These are phyloP conservation scores for Cyanistes caeruleus DNA, from an alignment of 2,113 vertebrate species.

Conservation along the genomic window DNA sequence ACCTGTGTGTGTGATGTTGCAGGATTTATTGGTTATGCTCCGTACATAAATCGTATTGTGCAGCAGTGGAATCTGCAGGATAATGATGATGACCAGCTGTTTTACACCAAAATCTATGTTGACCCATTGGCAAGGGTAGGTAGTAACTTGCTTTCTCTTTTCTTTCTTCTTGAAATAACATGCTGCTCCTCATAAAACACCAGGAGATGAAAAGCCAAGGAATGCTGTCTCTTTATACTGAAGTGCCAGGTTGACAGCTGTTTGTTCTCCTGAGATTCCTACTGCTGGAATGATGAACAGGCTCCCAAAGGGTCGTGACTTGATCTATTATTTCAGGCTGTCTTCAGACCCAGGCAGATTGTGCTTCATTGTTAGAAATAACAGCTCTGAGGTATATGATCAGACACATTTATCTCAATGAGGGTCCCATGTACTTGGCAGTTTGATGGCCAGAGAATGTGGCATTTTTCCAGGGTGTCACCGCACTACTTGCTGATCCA, in stretches of 20 bases:
- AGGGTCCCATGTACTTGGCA: background rate
- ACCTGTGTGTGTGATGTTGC: conserved; percentile 43
- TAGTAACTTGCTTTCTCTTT: background rate
- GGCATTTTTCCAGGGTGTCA: conserved; percentile 27
- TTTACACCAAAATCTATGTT: conserved; percentile 96
- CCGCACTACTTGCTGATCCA: conserved; percentile 34
- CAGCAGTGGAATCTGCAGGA: conserved; percentile 94
- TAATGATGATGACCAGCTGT: conserved; percentile 97
- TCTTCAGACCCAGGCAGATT: background rate
- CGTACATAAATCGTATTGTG: conserved; percentile 83
- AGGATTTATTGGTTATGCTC: conserved; percentile 94
- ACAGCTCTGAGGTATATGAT: conserved; percentile 22
- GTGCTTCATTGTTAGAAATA: conserved; percentile 4
- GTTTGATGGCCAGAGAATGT: background rate
- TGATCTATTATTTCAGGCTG: conserved; percentile 24
- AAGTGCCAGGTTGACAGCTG: background rate
- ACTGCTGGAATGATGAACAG: background rate
- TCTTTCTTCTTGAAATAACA: background rate
- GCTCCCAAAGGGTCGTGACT: background rate
- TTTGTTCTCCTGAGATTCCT: background rate
- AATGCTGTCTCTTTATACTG: background rate
- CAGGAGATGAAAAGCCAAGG: background rate
- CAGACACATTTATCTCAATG: conserved; percentile 21
- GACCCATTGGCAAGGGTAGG: conserved; percentile 87
- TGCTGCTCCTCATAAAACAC: background rate